phyloP scores from a whole-genome alignment of 2,113 vertebrate genomes.

The Psilopogon haemacephalus region DNA sequence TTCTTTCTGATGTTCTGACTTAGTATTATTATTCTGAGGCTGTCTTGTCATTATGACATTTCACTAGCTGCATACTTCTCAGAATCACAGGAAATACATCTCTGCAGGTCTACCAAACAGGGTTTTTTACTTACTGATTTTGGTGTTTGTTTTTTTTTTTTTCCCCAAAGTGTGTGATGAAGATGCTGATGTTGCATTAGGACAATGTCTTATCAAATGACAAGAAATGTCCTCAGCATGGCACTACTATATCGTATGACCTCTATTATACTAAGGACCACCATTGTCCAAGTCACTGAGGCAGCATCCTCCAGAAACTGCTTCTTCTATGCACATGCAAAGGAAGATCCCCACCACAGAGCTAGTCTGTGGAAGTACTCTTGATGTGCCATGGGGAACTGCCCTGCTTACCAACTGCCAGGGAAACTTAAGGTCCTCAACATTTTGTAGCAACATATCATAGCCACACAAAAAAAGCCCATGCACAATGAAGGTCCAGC shows the following conservation, averaged over 20 bases:
- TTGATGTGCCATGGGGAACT: neutral
- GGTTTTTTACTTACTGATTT: neutral
- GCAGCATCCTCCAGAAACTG: neutral
- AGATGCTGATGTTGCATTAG: neutral
- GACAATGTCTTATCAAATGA: neutral
- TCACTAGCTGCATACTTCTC: neutral
- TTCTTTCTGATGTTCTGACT: neutral
- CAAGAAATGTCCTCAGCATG: neutral
- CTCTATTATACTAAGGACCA: neutral
- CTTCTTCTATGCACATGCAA: neutral
- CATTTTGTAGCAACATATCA: neutral
- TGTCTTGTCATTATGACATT: neutral
- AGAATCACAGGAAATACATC: neutral
- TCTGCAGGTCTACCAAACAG: neutral
- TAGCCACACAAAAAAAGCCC: neutral
- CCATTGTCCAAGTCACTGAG: neutral
- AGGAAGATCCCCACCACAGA: neutral
- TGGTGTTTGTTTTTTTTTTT: neutral
- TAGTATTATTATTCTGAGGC: neutral
- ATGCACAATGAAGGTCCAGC: neutral
- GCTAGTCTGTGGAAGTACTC: neutral
- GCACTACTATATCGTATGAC: neutral
- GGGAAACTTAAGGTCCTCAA: neutral
- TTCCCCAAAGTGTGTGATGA: neutral
- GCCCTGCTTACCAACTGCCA: neutral